Evolutionary conservation across 2,888 invertebrate genomes (phyloP).

Genomic region (Rhamphomyia laevipes): DNA sequence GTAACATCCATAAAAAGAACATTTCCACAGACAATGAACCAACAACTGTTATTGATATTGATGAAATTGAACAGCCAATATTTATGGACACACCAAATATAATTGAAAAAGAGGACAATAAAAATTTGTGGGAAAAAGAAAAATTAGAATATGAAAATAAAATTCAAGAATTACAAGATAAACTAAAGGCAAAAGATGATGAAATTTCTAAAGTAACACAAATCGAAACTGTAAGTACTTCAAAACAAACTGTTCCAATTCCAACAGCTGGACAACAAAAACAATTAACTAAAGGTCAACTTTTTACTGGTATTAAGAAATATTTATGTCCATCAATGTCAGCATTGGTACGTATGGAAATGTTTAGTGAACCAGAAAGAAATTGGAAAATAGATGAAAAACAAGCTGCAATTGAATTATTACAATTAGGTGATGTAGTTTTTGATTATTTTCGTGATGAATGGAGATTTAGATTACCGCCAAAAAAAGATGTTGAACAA

Average conservation of each 20-base stretch:
- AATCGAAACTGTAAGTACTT: constrained; percentile 14
- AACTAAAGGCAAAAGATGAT: constrained; percentile 2
- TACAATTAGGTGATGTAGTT: constrained; percentile 27
- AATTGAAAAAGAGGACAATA: background rate
- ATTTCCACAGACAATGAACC: no score
- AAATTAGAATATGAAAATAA: background rate
- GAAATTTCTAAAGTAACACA: background rate
- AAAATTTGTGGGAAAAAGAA: constrained; percentile 3
- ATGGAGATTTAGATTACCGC: constrained; percentile 34
- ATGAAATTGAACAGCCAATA: no score
- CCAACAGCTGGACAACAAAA: background rate
- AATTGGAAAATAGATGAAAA: constrained; percentile 32
- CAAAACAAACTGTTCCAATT: constrained; percentile 5
- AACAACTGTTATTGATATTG: no score
- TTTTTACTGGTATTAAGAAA: constrained; percentile 33
- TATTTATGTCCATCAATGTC: constrained; percentile 33
- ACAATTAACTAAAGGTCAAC: constrained; percentile 24
- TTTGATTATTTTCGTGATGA: constrained; percentile 32
- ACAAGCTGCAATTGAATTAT: constrained; percentile 26
- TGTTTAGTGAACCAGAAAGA: constrained; percentile 32
- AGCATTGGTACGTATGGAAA: constrained; percentile 35
- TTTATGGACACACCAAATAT: no score
- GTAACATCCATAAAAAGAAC: no score
- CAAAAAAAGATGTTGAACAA: constrained; percentile 22
- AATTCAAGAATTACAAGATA: background rate